Base-by-base conservation (phyloP, 2,888 invertebrate genomes). In the Dynastes hyllus region DNA sequence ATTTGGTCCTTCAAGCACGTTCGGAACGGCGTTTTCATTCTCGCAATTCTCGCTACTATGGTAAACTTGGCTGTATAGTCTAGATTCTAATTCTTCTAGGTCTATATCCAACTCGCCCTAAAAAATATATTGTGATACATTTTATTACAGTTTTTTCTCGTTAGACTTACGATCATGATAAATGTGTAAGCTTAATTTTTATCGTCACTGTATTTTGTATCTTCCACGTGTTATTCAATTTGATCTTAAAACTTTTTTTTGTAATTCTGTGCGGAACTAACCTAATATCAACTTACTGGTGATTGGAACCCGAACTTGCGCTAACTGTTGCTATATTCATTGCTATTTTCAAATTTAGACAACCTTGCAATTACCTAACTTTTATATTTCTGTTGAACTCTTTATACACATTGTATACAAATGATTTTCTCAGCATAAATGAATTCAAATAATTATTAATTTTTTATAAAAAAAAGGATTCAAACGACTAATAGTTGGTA, bases 61-160 rank as follows among this genome's bases (percentile, higher is more conserved):
- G 81, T 85, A 85, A 16, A 88, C 84, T 84, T 88, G 87, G 79
- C 87, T 86, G 81, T 88, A 88, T 29, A 88, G 83, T 51, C 84
- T 84, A 5, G 86, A 82, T 83, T 88, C 88, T 27, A 88, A 63
- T 32, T 88, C 87, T 80, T 87, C 86, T 77, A 87, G 81, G 81
- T 88, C 87, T 66, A 84, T 73, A 67, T 84, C 84, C 32, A 77
- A 32, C 16, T 83, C 82, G 61, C 78, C 78, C 84, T 84, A 61
- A 63, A 83, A 85, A 70, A 88, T 76, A 50, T 8, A 69, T 58
- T 40, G 50, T 22, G 27, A 13, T 75, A n/a, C 29, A 32, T 50
- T 40, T 55, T 61, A 32, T 51, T 13, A 40, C 11, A 45, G 2
- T 45, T 8, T 8, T 45, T 45, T 8, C 11, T 45, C 45, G 11